Base-by-base conservation (phyloP, 1,140 invertebrate genomes). In the Grapholita molesta region DNA sequence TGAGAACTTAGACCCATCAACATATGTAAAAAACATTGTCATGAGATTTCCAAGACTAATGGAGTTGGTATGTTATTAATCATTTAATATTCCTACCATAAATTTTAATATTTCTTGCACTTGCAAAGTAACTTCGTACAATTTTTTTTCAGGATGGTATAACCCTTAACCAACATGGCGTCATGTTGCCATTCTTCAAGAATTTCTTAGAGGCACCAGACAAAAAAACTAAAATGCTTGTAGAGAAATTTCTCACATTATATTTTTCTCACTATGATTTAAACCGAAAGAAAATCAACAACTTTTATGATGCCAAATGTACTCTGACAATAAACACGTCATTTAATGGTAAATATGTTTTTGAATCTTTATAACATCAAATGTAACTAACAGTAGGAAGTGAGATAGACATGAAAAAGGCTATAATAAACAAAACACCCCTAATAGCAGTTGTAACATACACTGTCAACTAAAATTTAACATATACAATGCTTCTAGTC, bases 41-140 rank as follows among this genome's bases (percentile, higher is more conserved):
- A 70, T 83, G 12, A 88, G 86, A 53, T 91, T 88, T 71, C 89
- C 89, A 0, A 82, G 87, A 73, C 32, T 91, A n/a, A 79, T 33
- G 7, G 86, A 89, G 76, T 70, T 91, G 70, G 89, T 90, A 76
- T 84, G 74, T 78, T 52, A 48, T 53, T 70, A 66, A 15, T 66
- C n/a, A 21, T 65, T 65, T 30, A 15, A 38, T 33, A 30, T 66
- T 8, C 21, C 30, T 12, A 33, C 21, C 7, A 6, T 9, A 38
- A 30, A 65, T 35, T 33, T 5, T 65, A 33, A 65, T 35, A 15
- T n/a, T n/a, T n/a, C n/a, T n/a, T n/a, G 8, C 12, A 33, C 32
- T 35, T 35, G 33, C 2, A 12, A 35, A 12, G 12, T 33, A 33
- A 15, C 9, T n/a, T 38, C 15, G 15, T 33, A 38, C 15, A 4